These are phyloP conservation scores for Miltochrista miniata DNA, from an alignment of 2,888 invertebrate genomes.

Conservation along the genomic window DNA sequence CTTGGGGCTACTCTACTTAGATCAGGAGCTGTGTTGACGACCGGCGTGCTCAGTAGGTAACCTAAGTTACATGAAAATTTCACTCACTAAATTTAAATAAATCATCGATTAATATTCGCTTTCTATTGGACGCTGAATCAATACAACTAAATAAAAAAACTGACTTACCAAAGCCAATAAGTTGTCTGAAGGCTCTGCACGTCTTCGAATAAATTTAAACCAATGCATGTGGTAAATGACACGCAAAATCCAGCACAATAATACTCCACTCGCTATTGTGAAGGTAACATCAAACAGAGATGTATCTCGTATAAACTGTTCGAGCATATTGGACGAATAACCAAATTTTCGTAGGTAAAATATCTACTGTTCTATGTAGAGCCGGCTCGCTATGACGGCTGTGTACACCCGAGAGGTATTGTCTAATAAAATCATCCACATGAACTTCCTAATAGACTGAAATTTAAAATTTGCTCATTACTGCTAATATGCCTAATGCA, in stretches of 20 bases:
- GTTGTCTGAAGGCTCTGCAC: conserved; percentile 10
- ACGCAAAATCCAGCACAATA: conserved; percentile 12
- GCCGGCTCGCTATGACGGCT: conserved; percentile 9
- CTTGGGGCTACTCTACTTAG: no score
- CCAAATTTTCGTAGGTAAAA: neutral
- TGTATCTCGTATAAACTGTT: conserved; percentile 9
- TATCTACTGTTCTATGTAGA: neutral
- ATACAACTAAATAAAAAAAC: neutral
- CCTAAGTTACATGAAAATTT: neutral
- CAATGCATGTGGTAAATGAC: conserved; percentile 29
- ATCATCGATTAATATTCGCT: no score
- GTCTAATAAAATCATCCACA: conserved; percentile 21
- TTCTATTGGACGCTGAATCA: no score
- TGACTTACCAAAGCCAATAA: conserved; percentile 24
- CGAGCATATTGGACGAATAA: conserved; percentile 17
- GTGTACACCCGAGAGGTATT: conserved; percentile 29
- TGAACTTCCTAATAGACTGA: conserved; percentile 30
- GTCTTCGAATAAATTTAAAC: conserved; percentile 24
- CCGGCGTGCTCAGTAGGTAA: no score
- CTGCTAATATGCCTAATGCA: neutral
- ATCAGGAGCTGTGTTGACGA: no score
- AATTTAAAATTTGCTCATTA: conserved; percentile 7
- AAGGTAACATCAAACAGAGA: conserved; percentile 15
- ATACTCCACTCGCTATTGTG: conserved; percentile 12
- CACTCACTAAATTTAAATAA: neutral